These are phyloP conservation scores for Anagrus nilaparvatae DNA, from an alignment of 1,140 invertebrate species.

Conservation along the genomic window DNA sequence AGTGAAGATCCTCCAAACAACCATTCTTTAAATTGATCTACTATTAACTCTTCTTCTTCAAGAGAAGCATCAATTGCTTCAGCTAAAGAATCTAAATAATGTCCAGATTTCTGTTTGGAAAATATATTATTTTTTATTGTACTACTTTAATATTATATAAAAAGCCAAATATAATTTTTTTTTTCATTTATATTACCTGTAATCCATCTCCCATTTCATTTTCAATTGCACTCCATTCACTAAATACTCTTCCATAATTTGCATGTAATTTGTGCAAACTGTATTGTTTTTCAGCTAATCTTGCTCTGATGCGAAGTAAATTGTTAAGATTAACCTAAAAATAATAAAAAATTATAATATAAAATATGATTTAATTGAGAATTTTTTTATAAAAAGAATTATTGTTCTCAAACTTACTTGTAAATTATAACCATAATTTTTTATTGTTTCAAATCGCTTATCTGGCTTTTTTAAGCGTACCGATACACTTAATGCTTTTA, in stretches of 20 bases:
- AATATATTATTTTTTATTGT: conserved; percentile 18
- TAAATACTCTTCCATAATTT: conserved; percentile 73
- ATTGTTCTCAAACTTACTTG: conserved; percentile 43
- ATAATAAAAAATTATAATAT: conserved; percentile 9
- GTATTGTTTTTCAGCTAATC: conserved; percentile 66
- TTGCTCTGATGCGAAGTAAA: conserved; percentile 47
- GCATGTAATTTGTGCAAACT: conserved; percentile 71
- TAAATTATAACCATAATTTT: conserved; percentile 64
- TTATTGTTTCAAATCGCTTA: conserved; percentile 63
- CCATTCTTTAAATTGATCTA: conserved; percentile 79
- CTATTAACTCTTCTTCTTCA: conserved; percentile 73
- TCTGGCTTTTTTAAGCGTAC: conserved; percentile 65
- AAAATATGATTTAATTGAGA: not conserved
- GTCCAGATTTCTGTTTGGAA: conserved; percentile 51
- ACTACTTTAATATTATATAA: conserved; percentile 11
- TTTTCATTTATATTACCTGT: conserved; percentile 41
- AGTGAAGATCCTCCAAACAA: conserved; percentile 64
- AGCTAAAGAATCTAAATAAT: conserved; percentile 68
- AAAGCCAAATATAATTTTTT: conserved; percentile 1
- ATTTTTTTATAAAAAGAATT: not conserved
- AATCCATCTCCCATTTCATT: conserved; percentile 74
- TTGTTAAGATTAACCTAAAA: conserved; percentile 41
- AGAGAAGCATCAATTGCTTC: conserved; percentile 63
- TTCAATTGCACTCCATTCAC: conserved; percentile 78
- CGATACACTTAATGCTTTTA: conserved; percentile 64